phyloP scores from a whole-genome alignment of 2,113 vertebrate genomes.

The Oryzias celebensis region DNA sequence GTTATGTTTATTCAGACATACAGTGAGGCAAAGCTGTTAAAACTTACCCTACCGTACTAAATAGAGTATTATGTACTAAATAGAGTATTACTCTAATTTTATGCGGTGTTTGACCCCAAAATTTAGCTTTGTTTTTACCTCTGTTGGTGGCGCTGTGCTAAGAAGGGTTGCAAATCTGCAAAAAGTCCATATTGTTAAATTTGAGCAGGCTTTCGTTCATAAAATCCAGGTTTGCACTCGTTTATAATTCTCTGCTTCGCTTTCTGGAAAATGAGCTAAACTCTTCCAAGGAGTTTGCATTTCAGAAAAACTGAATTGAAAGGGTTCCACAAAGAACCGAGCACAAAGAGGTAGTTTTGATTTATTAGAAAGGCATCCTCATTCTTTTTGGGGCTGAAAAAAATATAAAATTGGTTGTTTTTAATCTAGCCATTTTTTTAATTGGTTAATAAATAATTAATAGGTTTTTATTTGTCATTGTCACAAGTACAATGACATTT shows the following conservation, averaged over 20 bases:
- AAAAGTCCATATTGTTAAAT: conserved; percentile 53
- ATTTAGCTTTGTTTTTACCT: not conserved
- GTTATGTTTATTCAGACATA: conserved; percentile 29
- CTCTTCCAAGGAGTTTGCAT: conserved; percentile 66
- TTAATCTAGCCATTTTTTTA: conserved; percentile 2
- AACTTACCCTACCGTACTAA: not conserved
- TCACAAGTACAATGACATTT: no score
- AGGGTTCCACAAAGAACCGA: conserved; percentile 38
- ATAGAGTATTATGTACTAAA: not conserved
- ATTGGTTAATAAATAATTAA: not conserved
- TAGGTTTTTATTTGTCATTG: no score
- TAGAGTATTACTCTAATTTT: no score
- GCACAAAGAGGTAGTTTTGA: conserved; percentile 33
- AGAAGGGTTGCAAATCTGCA: conserved; percentile 38
- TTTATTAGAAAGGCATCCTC: conserved; percentile 8
- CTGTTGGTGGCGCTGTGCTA: conserved; percentile 5
- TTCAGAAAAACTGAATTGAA: conserved; percentile 55
- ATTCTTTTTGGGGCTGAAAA: no score
- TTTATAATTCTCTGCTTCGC: conserved; percentile 55
- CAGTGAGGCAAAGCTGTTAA: conserved; percentile 15
- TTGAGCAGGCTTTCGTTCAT: conserved; percentile 47
- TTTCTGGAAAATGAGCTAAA: conserved; percentile 62
- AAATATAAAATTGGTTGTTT: no score
- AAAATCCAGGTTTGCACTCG: conserved; percentile 51
- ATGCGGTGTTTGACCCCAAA: no score